Conservation (phyloP, 2,888 invertebrate genomes). For the Bombyx huttoni region DNA sequence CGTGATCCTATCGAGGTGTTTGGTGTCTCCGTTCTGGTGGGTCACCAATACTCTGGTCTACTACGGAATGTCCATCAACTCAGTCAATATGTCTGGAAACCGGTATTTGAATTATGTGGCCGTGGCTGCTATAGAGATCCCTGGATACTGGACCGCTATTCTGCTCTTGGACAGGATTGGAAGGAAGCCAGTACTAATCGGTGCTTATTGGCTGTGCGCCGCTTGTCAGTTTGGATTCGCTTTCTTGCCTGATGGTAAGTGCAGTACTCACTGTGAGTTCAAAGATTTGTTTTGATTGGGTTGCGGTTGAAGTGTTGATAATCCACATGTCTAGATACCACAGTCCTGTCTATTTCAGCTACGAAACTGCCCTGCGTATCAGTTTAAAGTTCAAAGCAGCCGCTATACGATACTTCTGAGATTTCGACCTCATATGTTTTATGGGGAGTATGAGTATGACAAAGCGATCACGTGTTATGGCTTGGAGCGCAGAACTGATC, state of each 20-base stretch:
- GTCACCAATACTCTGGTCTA: conserved; percentile 75
- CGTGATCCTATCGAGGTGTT: conserved; percentile 27
- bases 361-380: too few species aligned
- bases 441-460: too few species aligned
- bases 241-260: conserved; percentile 61
- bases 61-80: conserved; percentile 75
- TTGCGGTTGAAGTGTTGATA: too few species aligned
- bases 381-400: too few species aligned
- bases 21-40: conserved; percentile 69
- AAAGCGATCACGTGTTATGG: too few species aligned
- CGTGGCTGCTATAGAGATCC: conserved; percentile 75
- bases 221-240: conserved; percentile 69
- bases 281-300: not conserved
- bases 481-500: too few species aligned
- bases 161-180: conserved; percentile 72
- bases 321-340: too few species aligned
- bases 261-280: not conserved
- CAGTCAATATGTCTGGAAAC: conserved; percentile 75
- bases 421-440: too few species aligned
- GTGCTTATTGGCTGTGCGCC: conserved; percentile 72
- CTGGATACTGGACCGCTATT: conserved; percentile 74
- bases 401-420: too few species aligned
- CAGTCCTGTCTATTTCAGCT: too few species aligned
- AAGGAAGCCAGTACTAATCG: conserved; percentile 69
- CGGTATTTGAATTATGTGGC: conserved; percentile 75